Evolutionary conservation across 2,797 vertebrate genomes (phyloP).

Genomic region (Nyctibius grandis): DNA sequence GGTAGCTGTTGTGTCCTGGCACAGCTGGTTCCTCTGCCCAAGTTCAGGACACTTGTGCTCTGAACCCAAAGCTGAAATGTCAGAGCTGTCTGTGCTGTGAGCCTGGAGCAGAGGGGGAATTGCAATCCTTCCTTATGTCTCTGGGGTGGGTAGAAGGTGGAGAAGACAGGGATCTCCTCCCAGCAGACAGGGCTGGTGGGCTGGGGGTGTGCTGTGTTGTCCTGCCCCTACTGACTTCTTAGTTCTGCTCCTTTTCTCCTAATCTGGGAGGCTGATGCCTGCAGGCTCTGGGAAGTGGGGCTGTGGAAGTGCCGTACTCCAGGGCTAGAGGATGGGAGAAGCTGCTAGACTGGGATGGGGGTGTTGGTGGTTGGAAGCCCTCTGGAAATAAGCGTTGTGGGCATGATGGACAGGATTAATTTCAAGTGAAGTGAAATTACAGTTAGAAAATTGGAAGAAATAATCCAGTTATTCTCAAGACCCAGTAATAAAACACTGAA

Average conservation of each 20-base stretch:
- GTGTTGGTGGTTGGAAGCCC: not conserved
- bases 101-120: not conserved
- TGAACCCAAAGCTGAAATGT: not conserved
- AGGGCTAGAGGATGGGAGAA: not conserved
- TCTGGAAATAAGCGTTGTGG: not conserved
- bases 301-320: not conserved
- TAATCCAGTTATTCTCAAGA: conserved; percentile 29
- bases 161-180: not conserved
- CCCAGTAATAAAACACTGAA: not conserved
- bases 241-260: not conserved
- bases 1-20: not conserved
- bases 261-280: not conserved
- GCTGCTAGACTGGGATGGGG: not conserved
- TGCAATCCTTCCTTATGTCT: too few species aligned
- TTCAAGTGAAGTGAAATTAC: conserved; percentile 3
- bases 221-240: not conserved
- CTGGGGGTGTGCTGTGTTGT: not conserved
- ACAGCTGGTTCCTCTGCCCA: not conserved
- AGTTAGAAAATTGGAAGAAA: conserved; percentile 12
- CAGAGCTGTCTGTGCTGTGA: not conserved
- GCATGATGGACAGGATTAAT: not conserved
- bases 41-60: not conserved
- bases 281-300: not conserved
- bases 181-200: not conserved
- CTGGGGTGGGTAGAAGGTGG: not conserved